Evolutionary conservation across 2,888 invertebrate species (phyloP), one percentile per base, ranked within the genome.

Genomic region (Bhutanitis thaidina): DNA sequence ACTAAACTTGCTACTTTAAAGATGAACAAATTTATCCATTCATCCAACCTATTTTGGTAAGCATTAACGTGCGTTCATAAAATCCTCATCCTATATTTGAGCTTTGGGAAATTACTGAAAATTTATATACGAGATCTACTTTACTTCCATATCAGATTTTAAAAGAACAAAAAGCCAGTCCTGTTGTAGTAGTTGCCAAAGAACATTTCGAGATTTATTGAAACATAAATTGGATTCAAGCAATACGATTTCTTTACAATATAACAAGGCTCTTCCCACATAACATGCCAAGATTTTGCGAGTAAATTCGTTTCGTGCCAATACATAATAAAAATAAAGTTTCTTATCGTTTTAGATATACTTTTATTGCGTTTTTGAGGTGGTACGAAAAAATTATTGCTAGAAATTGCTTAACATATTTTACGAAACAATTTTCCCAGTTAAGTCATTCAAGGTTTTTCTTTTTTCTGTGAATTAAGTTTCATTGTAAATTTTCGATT

Each of bases 221-320:
- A 60, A 60, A 64, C 61, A 64, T 64, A 65, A 65, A 69, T 65
- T 62, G 61, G 59, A 59, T 60, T 56, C 56, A 54, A 57, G 65
- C 69, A 66, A 71, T 66, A 68, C 57, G 67, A 65, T 65, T 66
- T 66, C 64, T 67, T 60, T 63, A 67, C 65, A 65, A 64, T 64
- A 67, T 64, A 65, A 72, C 64, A 62, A 64, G 65, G 59, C 63
- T 59, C 55, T 69, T 72, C 74, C 73, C 71, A 68, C 65, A 65
- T 62, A 59, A 60, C 58, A 63, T 75, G 81, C 76, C 80, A 80
- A 78, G 71, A 69, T 64, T 66, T 69, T 59, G 59, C 58, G 59
- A 62, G 61, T 64, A 58, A 56, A 55, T 52, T 56, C 49, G 57
- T 56, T 61, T 61, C 57, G 64, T 73, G 75, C 75, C 76, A 77